Percentiles rank a stretch among this genome's conserved stretches.
Conservation (phyloP, 1,140 invertebrate species). For the Hypothenemus hampei region DNA sequence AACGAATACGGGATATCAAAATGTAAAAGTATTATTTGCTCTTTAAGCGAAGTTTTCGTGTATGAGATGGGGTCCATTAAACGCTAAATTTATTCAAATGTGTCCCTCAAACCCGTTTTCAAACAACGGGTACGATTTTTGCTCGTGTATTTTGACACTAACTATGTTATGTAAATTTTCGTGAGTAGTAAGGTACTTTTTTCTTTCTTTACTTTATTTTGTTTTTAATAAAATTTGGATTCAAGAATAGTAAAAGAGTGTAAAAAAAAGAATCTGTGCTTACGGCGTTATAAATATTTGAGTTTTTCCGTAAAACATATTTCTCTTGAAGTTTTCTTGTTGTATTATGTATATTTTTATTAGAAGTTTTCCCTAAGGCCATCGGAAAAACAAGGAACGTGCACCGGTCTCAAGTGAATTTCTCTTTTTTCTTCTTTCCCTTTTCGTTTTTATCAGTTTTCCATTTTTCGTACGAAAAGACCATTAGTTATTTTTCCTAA, state of each 20-base stretch:
- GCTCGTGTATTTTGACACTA: constrained; percentile 24
- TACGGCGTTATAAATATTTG: too few species aligned
- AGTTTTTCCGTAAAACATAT: constrained; percentile 17
- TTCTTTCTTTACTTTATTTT: too few species aligned
- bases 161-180: constrained; percentile 23
- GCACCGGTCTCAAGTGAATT: constrained; percentile 8
- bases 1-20: too few species aligned
- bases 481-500: constrained; percentile 19
- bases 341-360: constrained; percentile 25
- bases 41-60: too few species aligned
- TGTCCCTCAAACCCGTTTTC: constrained; percentile 18
- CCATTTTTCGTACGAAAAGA: constrained; percentile 12
- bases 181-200: too few species aligned
- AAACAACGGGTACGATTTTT: constrained; percentile 17
- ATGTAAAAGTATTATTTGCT: constrained; percentile 10
- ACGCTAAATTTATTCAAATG: constrained; percentile 25
- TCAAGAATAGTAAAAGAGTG: too few species aligned
- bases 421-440: constrained; percentile 21
- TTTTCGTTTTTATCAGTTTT: constrained; percentile 21
- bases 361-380: constrained; percentile 15
- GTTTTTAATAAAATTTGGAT: too few species aligned
- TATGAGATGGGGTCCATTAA: constrained; percentile 19
- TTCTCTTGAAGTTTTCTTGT: not conserved
- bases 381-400: constrained; percentile 10
- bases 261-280: not conserved